Evolutionary conservation across 2,113 vertebrate species (phyloP), one percentile per base, ranked within the genome.

Genomic region (Cryptotis parvus): DNA sequence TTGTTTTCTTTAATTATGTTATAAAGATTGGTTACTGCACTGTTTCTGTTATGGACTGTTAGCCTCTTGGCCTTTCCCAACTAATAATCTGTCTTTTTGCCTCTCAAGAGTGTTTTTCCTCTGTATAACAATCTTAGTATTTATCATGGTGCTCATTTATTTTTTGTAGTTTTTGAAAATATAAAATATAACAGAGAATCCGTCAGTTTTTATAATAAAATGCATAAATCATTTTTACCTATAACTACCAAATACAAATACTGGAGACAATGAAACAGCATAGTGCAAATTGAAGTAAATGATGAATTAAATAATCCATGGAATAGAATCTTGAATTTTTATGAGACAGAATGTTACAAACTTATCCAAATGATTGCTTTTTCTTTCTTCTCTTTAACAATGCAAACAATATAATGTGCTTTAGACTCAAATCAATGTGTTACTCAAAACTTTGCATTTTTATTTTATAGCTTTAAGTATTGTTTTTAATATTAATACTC

Each of bases 1-100:
- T 98, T 98, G 98, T 98, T 98, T 97, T 97, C 98, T 98, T 98
- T 98, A 98, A 98, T 98, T 98, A 98, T 96, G 92, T 96, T 96
- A 93, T 97, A 96, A 97, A 98, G 98, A 98, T 97, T 98, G 97
- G 94, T 98, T 97, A 96, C 97, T 97, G 72, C 39, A 96, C 77
- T 97, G 92, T 98, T 98, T 97, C 91, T 94, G 24, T 92, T 97
- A 93, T 85, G 84, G 96, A 96, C 78, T 92, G 96, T 95, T 97
- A 97, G 94, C 79, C 91, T 93, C 94, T 98, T 97, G 97, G 95
- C 97, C 97, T 97, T 98, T 98, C 97, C 96, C 95, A 94, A 93
- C 96, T 88, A 84, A 95, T 96, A 97, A 95, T 97, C 92, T 95
- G 69, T 96, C 96, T 95, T 98, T 91, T 94, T 81, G 14, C 39